phyloP scores from a whole-genome alignment of 64 coral and sea anemone genomes.

The Stichodactyla mertensii region DNA sequence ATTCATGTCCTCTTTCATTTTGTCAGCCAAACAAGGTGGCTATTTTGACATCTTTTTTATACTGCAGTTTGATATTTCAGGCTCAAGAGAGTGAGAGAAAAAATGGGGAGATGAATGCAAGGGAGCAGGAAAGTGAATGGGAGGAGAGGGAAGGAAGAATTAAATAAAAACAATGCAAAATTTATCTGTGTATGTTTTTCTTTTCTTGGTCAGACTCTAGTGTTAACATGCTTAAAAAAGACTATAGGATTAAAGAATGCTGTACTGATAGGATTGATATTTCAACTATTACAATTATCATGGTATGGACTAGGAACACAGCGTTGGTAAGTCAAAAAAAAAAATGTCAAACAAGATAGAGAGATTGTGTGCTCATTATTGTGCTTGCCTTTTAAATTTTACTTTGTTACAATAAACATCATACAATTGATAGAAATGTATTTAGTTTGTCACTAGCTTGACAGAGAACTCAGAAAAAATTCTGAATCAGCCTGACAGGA shows the following conservation, averaged over 20 bases:
- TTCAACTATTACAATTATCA: constrained; percentile 93
- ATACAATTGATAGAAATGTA: no score
- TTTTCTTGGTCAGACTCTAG: constrained; percentile 69
- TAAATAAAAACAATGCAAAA: not conserved
- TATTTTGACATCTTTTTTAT: no score
- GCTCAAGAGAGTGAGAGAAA: no score
- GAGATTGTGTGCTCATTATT: not conserved
- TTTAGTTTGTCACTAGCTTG: no score
- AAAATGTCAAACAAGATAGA: not conserved
- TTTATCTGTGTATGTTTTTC: not conserved
- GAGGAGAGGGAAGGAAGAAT: not conserved
- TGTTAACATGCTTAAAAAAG: constrained; percentile 93
- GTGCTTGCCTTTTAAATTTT: no score
- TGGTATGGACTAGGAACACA: constrained; percentile 98
- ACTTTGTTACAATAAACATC: no score
- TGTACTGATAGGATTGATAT: constrained; percentile 90
- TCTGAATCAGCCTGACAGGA: no score
- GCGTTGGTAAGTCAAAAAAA: constrained; percentile 60
- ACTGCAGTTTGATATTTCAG: no score
- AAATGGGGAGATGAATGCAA: no score
- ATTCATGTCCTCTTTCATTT: no score
- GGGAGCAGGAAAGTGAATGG: not conserved
- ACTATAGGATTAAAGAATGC: constrained; percentile 95
- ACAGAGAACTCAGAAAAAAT: no score
- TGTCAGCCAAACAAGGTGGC: no score